Evolutionary conservation across 2,888 invertebrate genomes (phyloP).

Genomic region (Laothoe populi): DNA sequence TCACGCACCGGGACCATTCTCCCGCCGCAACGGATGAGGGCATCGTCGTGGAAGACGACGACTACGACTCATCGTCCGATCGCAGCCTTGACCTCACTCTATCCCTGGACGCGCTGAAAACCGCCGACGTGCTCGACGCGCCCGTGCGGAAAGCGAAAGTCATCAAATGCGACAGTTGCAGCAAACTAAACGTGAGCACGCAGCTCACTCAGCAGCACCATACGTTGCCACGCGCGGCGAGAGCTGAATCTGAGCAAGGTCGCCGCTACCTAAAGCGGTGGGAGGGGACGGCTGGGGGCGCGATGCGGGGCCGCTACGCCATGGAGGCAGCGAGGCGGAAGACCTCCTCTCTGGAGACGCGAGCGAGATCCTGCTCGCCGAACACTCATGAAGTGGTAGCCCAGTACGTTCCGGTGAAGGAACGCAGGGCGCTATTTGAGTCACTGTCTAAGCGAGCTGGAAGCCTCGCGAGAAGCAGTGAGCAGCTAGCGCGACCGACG

Average conservation of each 20-base stretch:
- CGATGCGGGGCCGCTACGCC: slow-evolving; percentile 69
- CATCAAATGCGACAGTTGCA: slow-evolving; percentile 78
- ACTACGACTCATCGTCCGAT: slow-evolving; percentile 84
- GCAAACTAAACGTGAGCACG: slow-evolving; percentile 66
- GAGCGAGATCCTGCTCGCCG: slow-evolving; percentile 80
- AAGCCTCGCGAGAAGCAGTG: slow-evolving; percentile 87
- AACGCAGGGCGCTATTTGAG: slow-evolving; percentile 89
- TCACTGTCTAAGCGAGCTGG: slow-evolving; percentile 87
- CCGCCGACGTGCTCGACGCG: slow-evolving; percentile 73
- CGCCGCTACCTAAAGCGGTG: slow-evolving; percentile 77
- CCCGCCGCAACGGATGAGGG: slow-evolving; percentile 82
- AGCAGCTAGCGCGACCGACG: slow-evolving; percentile 79
- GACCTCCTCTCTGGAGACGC: slow-evolving; percentile 69
- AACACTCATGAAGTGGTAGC: slow-evolving; percentile 78
- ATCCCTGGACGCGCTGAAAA: slow-evolving; percentile 79
- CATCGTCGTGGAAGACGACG: slow-evolving; percentile 83
- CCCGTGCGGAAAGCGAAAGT: slow-evolving; percentile 73
- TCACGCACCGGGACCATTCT: slow-evolving; percentile 74
- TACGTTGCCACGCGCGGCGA: slow-evolving; percentile 75
- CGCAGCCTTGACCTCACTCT: slow-evolving; percentile 83
- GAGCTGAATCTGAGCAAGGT: slow-evolving; percentile 72
- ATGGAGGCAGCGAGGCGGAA: slow-evolving; percentile 76
- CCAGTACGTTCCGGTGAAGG: slow-evolving; percentile 88
- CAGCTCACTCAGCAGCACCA: slow-evolving; percentile 63
- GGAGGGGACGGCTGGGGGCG: slow-evolving; percentile 74